phyloP scores from a whole-genome alignment of 2,797 vertebrate species.

The Melopsittacus undulatus region DNA sequence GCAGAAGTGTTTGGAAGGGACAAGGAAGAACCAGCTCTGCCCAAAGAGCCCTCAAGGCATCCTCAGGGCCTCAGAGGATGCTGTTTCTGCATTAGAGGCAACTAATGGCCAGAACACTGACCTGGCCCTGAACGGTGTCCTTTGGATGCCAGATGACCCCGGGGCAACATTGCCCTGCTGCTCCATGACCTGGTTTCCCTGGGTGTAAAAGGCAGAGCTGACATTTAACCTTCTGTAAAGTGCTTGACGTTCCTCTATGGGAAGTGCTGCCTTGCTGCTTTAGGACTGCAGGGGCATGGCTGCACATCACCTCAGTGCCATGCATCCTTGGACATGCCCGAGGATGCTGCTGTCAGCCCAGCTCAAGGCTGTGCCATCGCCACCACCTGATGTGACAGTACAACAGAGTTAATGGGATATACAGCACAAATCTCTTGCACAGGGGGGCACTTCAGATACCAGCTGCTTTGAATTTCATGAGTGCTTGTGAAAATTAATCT shows the following conservation, averaged over 20 bases:
- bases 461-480: background rate
- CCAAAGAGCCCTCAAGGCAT: background rate
- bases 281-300: background rate
- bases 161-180: background rate
- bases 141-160: background rate
- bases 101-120: background rate
- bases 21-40: background rate
- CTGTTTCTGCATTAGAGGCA: background rate
- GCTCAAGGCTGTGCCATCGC: rapidly evolving
- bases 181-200: background rate
- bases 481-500: background rate
- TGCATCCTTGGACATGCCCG: rapidly evolving
- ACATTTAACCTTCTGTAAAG: slow-evolving; percentile 17
- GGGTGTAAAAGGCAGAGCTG: background rate
- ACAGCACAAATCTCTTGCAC: background rate
- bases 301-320: background rate
- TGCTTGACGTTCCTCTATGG: background rate
- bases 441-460: background rate
- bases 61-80: background rate
- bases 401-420: background rate
- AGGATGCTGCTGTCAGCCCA: background rate
- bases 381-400: rapidly evolving
- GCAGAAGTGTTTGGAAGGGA: background rate
- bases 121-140: background rate
- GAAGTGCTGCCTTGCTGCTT: background rate